Evolutionary conservation across 2,113 vertebrate genomes (phyloP).

Genomic region (Anser cygnoides): DNA sequence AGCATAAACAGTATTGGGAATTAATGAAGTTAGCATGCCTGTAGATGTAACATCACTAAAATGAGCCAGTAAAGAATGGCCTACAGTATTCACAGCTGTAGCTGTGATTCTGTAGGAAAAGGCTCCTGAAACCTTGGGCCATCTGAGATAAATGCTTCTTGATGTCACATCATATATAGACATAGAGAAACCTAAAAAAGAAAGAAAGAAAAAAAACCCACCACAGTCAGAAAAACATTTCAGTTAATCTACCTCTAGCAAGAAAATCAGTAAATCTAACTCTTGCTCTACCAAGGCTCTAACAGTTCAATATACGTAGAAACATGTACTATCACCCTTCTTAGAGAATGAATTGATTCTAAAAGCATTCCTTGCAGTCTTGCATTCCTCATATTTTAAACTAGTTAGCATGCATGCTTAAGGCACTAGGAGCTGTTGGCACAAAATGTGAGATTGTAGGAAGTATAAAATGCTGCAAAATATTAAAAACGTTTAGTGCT

Average conservation of each 20-base stretch:
- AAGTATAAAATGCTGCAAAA: not conserved
- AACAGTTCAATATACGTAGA: not conserved
- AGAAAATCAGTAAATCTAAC: too few species aligned
- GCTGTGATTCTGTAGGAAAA: constrained; percentile 81
- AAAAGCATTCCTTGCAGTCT: not conserved
- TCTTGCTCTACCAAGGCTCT: not conserved
- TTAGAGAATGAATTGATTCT: not conserved
- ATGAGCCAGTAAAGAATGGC: constrained; percentile 53
- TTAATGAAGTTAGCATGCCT: constrained; percentile 78
- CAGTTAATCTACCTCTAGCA: not conserved
- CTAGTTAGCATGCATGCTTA: not conserved
- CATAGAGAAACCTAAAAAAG: constrained; percentile 58
- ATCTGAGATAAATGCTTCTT: constrained; percentile 76
- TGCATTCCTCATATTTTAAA: not conserved
- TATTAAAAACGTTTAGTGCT: not conserved
- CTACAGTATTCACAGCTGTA: constrained; percentile 66
- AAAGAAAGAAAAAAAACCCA: not conserved
- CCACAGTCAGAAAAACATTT: not conserved
- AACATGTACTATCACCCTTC: not conserved
- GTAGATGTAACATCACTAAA: constrained; percentile 76
- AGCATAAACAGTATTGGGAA: constrained; percentile 78
- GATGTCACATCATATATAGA: constrained; percentile 81
- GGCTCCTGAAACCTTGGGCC: constrained; percentile 68
- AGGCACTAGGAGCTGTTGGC: not conserved
- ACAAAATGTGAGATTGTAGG: not conserved